Percentiles rank a stretch among this genome's conserved stretches.
Conservation (phyloP, 1,140 invertebrate genomes). For the Leptinotarsa texana region DNA sequence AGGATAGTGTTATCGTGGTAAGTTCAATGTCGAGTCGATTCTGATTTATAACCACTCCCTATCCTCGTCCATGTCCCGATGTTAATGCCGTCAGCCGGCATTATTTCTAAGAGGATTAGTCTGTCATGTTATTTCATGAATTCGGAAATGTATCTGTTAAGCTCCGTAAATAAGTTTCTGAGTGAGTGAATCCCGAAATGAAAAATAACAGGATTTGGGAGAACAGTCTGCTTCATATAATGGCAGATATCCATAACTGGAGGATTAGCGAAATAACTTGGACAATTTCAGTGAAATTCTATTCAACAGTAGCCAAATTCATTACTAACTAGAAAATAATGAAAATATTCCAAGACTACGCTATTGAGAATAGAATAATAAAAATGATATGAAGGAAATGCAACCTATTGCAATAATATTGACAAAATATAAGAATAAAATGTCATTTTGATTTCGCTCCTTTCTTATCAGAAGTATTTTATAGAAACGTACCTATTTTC, state of each 20-base stretch:
- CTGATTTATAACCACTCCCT: slow-evolving; percentile 2
- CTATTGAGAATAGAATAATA: too few species aligned
- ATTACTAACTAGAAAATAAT: too few species aligned
- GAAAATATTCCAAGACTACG: too few species aligned
- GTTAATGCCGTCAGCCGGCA: neutral
- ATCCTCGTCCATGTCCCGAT: neutral
- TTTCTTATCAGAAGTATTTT: too few species aligned
- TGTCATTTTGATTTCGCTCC: too few species aligned
- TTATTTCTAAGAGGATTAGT: slow-evolving; percentile 3
- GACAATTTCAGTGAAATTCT: too few species aligned
- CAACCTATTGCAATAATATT: too few species aligned
- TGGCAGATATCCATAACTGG: neutral
- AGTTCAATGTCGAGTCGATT: neutral
- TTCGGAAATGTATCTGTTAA: neutral
- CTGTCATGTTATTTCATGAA: neutral
- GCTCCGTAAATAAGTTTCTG: slow-evolving; percentile 5
- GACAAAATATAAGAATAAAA: too few species aligned
- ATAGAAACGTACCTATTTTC: too few species aligned
- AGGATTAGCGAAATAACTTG: neutral
- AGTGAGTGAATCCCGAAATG: neutral
- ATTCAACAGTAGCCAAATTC: too few species aligned
- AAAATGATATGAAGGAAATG: too few species aligned
- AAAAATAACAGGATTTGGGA: slow-evolving; percentile 6
- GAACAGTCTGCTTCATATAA: neutral
- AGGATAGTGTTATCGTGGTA: neutral